Base-by-base conservation (phyloP, 2,888 invertebrate genomes). In the Autographa gamma region DNA sequence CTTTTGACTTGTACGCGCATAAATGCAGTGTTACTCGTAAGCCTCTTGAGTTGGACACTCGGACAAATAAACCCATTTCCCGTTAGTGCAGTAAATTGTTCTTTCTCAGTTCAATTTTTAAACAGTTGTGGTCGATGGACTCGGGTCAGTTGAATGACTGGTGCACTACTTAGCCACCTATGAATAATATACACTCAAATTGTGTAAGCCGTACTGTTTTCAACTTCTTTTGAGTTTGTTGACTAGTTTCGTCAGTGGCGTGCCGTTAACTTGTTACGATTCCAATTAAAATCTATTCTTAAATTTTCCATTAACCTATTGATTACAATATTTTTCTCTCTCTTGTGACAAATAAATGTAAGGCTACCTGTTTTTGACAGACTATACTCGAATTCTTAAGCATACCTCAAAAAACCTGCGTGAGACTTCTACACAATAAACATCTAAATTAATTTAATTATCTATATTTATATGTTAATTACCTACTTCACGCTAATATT, bases 171-270 rank as follows among this genome's bases (percentile, higher is more conserved):
- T 60, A 60, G 60, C 52, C 7, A 54, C 11, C 71, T 48, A 19
- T 77, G 62, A 77, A 77, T 77, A 78, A 78, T 74, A 66, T 78
- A 74, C 13, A 63, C 62, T 60, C 38, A 65, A 73, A 73, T 70
- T 65, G 63, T 62, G 66, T 70, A 73, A 65, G 64, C 52, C 64
- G 32, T 14, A n/a, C 59, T 62, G 63, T 48, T 70, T 67, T 67
- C 41, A 54, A 38, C 54, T 19, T 19, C 54, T 19, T 54, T 54
- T 43, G 16, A 14, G 14, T 41, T 41, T 1, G 41, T 41, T 41
- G 3, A 41, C 14, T 14, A 16, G 0, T 8, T 8, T 34, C 4
- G 34, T 34, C 34, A 0, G 43, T 43, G 14, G 14, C 43, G 43
- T 6, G 14, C 14, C 6, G 43, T 43, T 5, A 43, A 43, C 16